Percentiles rank a stretch among this genome's conserved stretches.
Evolutionary conservation across 2,797 vertebrate genomes (phyloP).

Genomic region (Schizopygopsis malacanthus): DNA sequence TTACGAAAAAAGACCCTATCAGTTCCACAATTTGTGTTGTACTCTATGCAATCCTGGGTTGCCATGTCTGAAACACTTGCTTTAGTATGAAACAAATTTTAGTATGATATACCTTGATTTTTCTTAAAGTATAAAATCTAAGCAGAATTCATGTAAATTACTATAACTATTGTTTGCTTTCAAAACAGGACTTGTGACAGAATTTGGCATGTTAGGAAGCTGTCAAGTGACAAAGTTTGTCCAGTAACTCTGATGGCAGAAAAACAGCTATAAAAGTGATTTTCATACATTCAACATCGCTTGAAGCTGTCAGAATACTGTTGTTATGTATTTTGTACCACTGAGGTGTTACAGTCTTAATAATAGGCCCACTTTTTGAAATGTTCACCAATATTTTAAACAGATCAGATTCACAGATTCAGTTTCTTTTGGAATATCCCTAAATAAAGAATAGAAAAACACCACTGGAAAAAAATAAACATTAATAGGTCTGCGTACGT

Average conservation of each 20-base stretch:
- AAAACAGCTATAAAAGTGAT: background rate
- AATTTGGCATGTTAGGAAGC: background rate
- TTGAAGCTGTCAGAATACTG: no score
- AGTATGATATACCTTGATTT: background rate
- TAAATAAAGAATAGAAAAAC: background rate
- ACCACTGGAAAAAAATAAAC: background rate
- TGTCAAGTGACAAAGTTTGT: background rate
- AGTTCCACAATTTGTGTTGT: background rate
- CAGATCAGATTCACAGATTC: background rate
- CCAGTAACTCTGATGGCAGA: background rate
- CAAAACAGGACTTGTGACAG: background rate
- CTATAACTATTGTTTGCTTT: background rate
- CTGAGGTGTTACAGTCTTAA: background rate
- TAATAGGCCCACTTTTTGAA: background rate
- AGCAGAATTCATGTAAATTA: background rate
- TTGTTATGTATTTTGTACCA: slow-evolving; percentile 1
- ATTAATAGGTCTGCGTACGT: background rate
- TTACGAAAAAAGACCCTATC: background rate
- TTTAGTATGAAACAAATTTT: background rate
- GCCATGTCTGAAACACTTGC: background rate
- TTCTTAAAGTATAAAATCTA: background rate
- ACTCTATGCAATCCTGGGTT: background rate
- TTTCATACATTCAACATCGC: background rate
- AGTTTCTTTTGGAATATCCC: background rate
- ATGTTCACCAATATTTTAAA: background rate